These are phyloP conservation scores for Tenrec ecaudatus DNA, from an alignment of 2,113 vertebrate species.

Conservation along the genomic window DNA sequence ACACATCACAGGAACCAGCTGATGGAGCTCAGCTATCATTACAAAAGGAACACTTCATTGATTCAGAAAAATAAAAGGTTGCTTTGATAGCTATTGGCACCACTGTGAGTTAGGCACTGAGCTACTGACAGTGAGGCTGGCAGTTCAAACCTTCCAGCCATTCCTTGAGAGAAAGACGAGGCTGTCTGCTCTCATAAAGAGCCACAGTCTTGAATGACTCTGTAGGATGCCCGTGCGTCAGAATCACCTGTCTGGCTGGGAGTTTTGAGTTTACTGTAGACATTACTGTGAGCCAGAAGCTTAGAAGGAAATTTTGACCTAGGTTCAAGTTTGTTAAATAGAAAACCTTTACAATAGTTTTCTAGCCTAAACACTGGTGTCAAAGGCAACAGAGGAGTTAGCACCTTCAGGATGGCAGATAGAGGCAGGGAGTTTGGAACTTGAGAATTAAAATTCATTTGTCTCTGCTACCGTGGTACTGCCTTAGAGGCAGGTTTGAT, in stretches of 20 bases:
- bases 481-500: background rate
- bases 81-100: too few relatives aligned
- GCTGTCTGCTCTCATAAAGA: too few relatives aligned
- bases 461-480: background rate
- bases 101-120: too few relatives aligned
- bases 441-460: background rate
- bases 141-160: too few relatives aligned
- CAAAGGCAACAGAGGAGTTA: background rate
- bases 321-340: background rate
- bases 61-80: slow-evolving; percentile 3
- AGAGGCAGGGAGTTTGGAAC: background rate
- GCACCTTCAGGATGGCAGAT: background rate
- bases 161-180: too few relatives aligned
- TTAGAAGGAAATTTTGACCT: background rate
- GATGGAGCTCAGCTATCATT: background rate
- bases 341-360: background rate
- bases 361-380: background rate
- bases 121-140: too few relatives aligned
- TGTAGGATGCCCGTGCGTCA: too few relatives aligned
- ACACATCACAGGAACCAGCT: background rate
- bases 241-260: too few relatives aligned
- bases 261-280: background rate
- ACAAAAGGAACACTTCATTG: background rate
- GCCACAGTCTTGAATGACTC: too few relatives aligned
- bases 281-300: background rate